These are phyloP conservation scores for Meloidogyne floridensis DNA, from an alignment of 1,140 invertebrate genomes.

Conservation along the genomic window DNA sequence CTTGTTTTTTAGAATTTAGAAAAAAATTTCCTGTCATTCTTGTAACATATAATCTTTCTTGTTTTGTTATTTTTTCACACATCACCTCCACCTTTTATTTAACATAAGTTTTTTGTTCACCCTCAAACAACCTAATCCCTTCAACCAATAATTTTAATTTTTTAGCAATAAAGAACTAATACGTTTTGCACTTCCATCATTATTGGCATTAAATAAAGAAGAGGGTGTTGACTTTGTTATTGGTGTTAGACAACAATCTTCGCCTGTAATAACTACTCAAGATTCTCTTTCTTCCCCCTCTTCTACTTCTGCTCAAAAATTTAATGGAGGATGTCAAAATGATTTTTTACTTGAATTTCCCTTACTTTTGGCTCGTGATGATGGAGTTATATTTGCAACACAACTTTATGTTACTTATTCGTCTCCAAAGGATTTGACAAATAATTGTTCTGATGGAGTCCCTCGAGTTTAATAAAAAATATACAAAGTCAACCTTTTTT, in stretches of 20 bases:
- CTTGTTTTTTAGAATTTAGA: too few relatives aligned
- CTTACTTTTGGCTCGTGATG: slow-evolving; percentile 83
- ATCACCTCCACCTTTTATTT: too few relatives aligned
- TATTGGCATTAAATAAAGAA: slow-evolving; percentile 71
- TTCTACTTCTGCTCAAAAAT: background rate
- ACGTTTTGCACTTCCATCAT: slow-evolving; percentile 81
- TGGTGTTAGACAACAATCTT: slow-evolving; percentile 79
- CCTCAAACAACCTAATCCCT: too few relatives aligned
- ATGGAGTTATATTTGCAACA: slow-evolving; percentile 98
- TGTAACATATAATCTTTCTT: too few relatives aligned
- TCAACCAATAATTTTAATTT: slow-evolving; percentile 76
- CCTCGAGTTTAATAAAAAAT: background rate
- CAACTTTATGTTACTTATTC: slow-evolving; percentile 86
- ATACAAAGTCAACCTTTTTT: background rate
- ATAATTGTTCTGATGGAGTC: background rate
- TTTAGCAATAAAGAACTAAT: slow-evolving; percentile 83
- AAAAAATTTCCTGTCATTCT: too few relatives aligned
- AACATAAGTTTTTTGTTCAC: too few relatives aligned
- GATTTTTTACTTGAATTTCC: slow-evolving; percentile 75
- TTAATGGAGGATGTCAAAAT: slow-evolving; percentile 65
- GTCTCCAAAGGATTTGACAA: slow-evolving; percentile 4
- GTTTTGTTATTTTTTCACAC: too few relatives aligned
- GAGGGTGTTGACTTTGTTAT: slow-evolving; percentile 20
- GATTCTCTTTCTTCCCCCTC: background rate
- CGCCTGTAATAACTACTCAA: slow-evolving; percentile 75